Evolutionary conservation across 2,888 invertebrate genomes (phyloP), one percentile per base, ranked within the genome.

Genomic region (Drosophila prolongata): DNA sequence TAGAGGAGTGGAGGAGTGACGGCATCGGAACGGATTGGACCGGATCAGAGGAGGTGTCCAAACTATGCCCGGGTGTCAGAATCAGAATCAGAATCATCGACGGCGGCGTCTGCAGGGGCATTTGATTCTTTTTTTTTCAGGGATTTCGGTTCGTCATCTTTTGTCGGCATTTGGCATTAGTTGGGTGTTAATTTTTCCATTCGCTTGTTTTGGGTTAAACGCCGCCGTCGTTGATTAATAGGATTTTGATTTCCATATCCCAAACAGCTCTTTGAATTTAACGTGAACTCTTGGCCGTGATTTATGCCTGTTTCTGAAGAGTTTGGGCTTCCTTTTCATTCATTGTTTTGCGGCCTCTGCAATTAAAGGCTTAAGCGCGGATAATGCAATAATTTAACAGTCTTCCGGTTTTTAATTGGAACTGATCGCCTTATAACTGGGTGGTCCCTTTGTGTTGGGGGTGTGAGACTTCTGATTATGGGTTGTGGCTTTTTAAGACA

Each of bases 381-480:
- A 53, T 71, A 79, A 82, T 87, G 78, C 87, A 82, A 87, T 89
- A 82, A 89, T 89, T 89, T 87, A 62, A 76, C 75, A 56, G 75
- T 76, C 80, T 89, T 88, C 90, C 88, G 87, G 89, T 73, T 61
- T 74, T 85, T 77, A 84, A 88, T 89, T 89, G 87, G 76, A 77
- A 78, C 68, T 57, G 55, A 50, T 50, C 54, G 42, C 27, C 19
- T 57, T 50, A 50, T 16, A 44, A 19, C 70, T 87, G 87, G 88
- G 85, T 87, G 89, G 85, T 57, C 85, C 34, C 37, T 24, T 40
- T 5, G 14, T 50, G 4, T 60, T 43, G 54, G 72, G 84, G 72
- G 64, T 78, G 84, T 78, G 78, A 46, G 68, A 47, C 58, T 37
- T 9, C 38, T 83, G 55, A 86, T 89, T 83, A 76, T 71, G 30